Evolutionary conservation across 2,113 vertebrate genomes (phyloP).

Genomic region (Fregetta grallaria): DNA sequence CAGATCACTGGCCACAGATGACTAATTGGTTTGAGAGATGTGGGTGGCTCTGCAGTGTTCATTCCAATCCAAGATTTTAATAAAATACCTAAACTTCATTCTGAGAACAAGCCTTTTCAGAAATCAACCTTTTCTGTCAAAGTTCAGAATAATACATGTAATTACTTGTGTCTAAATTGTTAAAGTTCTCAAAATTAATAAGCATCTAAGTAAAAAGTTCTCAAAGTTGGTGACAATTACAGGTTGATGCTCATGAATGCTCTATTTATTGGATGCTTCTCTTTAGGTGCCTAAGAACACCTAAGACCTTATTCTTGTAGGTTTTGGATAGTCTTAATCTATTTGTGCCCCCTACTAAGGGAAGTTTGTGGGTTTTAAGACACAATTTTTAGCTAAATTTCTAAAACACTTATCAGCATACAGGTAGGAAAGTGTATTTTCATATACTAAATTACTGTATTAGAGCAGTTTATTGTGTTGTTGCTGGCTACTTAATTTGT

Average conservation of each 20-base stretch:
- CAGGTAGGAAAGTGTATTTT: background rate
- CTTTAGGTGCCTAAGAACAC: background rate
- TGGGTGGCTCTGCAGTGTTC: background rate
- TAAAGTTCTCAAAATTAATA: background rate
- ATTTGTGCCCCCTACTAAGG: background rate
- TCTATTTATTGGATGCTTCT: background rate
- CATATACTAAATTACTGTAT: background rate
- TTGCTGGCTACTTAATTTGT: background rate
- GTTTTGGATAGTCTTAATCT: background rate
- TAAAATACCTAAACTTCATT: background rate
- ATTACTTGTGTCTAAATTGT: background rate
- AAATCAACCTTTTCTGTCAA: background rate
- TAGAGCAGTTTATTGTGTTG: background rate
- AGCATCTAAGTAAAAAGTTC: background rate
- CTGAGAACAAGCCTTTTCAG: background rate
- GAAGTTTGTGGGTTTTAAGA: background rate
- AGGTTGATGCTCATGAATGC: background rate
- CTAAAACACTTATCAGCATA: background rate
- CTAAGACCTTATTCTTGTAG: background rate
- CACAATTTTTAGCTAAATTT: background rate
- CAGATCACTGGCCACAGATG: background rate
- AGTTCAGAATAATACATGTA: background rate
- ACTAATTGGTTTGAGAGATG: background rate
- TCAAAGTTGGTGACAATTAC: background rate
- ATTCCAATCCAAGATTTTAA: background rate